Evolutionary conservation across 2,797 vertebrate species (phyloP).

Genomic region (Pangasius krempfi): DNA sequence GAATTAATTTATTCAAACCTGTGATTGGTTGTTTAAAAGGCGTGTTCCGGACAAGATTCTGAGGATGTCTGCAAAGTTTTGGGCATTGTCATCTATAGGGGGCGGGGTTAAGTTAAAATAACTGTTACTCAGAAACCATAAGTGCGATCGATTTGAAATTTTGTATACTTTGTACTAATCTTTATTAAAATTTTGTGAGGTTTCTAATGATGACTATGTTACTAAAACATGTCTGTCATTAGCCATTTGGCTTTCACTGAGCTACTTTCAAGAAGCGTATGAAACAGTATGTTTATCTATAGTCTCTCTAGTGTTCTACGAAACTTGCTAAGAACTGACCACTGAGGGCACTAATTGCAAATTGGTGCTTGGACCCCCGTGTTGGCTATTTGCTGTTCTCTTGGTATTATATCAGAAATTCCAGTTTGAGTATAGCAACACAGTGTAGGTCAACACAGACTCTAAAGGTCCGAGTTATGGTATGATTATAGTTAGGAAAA

Average conservation of each 20-base stretch:
- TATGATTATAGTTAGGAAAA: too few relatives aligned
- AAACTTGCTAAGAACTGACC: neutral
- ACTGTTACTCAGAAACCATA: neutral
- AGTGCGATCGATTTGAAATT: neutral
- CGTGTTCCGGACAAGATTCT: neutral
- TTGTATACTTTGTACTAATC: neutral
- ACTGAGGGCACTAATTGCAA: neutral
- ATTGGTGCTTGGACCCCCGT: neutral
- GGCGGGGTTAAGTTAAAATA: neutral
- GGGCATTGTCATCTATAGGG: neutral
- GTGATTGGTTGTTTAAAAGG: neutral
- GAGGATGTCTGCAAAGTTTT: too few relatives aligned
- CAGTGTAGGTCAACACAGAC: too few relatives aligned
- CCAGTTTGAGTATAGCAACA: too few relatives aligned
- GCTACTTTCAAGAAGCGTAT: neutral
- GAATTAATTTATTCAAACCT: neutral
- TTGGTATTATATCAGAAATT: too few relatives aligned
- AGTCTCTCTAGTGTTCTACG: neutral
- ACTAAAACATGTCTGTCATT: neutral
- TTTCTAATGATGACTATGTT: neutral
- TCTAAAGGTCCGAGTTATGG: too few relatives aligned
- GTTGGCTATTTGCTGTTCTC: neutral
- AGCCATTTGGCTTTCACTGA: neutral
- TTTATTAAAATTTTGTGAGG: too few relatives aligned
- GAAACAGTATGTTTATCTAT: neutral